phyloP scores from a whole-genome alignment of 1,140 invertebrate genomes.

The Lutraria rhynchaena region DNA sequence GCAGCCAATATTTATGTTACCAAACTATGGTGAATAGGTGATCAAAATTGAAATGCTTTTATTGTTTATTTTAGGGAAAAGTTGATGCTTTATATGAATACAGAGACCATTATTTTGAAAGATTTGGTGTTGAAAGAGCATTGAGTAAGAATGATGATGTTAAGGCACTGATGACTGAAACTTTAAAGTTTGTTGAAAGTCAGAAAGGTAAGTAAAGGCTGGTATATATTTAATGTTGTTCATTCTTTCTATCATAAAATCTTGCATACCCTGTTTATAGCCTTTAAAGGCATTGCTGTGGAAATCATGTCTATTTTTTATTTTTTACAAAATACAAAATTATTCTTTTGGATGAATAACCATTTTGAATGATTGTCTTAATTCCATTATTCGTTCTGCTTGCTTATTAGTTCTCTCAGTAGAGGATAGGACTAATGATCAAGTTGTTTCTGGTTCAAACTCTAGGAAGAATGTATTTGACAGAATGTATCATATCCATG shows the following conservation, averaged over 20 bases:
- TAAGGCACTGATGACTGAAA: conserved; percentile 86
- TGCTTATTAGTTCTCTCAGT: too few species aligned
- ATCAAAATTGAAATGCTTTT: neutral
- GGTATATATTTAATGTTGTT: too few species aligned
- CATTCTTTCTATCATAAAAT: neutral
- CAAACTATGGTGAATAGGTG: neutral
- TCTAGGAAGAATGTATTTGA: too few species aligned
- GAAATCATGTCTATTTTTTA: neutral
- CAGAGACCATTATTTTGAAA: conserved; percentile 91
- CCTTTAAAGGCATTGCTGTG: neutral
- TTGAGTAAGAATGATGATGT: conserved; percentile 87
- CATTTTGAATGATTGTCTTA: too few species aligned
- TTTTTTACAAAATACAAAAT: neutral
- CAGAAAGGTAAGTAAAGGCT: conserved; percentile 86
- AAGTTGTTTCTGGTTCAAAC: too few species aligned
- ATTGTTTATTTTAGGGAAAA: conserved; percentile 84
- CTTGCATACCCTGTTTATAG: neutral
- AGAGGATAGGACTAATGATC: too few species aligned
- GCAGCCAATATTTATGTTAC: neutral
- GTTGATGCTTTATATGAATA: conserved; percentile 88
- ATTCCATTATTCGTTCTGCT: too few species aligned
- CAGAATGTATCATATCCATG: too few species aligned
- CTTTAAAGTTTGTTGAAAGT: conserved; percentile 86
- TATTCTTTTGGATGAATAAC: neutral
- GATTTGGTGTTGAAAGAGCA: conserved; percentile 87